Base-by-base conservation (phyloP, 2,797 vertebrate species). In the Lacerta bilineata region DNA sequence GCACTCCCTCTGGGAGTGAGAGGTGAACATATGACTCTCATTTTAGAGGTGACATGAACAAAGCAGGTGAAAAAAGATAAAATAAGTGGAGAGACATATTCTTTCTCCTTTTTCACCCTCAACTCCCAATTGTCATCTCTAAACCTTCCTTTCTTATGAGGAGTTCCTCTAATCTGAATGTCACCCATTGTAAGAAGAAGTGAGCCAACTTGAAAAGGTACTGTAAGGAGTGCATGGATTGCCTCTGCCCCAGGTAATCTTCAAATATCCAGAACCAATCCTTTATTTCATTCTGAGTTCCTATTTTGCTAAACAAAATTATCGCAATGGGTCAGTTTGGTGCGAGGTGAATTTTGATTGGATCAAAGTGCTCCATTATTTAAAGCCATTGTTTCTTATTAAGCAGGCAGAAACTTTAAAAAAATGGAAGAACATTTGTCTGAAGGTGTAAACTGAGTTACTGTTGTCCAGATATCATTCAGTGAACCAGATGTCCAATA, bases 281-380 rank as follows among this genome's bases (percentile, higher is more conserved):
- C 23, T 84, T 3, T 10, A 0, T 71, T 88, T 91, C 4, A 89
- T 84, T 90, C 86, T 41, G 0, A 66, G 85, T 2, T 88, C 82
- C 46, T 29, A 27, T 50, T 29, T 86, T 86, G 88, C 80, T 90
- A 17, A 87, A 68, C 0, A 25, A 55, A 79, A 88, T 8, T 78
- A 59, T 20, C 71, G 72, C n/a, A 79, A 69, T 20, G 85, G 2
- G 0, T 11, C 59, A 8, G 18, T 78, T 77, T 88, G 74, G 61
- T 92, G 79, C 84, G 87, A 89, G 88, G 46, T 68, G 85, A 33
- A 74, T 13, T 83, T 3, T 2, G 74, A 29, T 61, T 78, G 0
- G 68, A 83, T 89, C 86, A 82, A 50, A 36, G 77, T 84, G 66
- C 3, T 27, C 3, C 86, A 39, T 85, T 1, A n/a, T 81, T 17